phyloP scores from a whole-genome alignment of 2,888 invertebrate genomes.

The Nemoura dubitans region DNA sequence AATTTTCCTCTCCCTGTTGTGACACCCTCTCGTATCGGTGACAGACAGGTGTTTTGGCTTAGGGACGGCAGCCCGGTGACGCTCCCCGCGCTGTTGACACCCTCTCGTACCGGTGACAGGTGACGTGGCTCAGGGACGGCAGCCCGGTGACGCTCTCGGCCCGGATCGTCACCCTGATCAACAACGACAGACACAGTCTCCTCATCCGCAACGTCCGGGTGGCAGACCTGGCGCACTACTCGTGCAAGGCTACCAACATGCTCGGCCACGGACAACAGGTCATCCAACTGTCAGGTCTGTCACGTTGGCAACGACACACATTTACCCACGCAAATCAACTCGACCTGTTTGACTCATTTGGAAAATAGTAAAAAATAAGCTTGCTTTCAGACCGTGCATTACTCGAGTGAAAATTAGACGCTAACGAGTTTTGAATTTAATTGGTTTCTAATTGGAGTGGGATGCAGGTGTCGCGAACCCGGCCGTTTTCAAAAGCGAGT shows the following conservation, averaged over 20 bases:
- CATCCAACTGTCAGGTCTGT: slow-evolving; percentile 76
- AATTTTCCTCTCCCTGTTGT: too few relatives aligned
- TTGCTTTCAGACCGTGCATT: background rate
- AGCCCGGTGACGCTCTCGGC: slow-evolving; percentile 60
- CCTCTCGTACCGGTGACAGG: slow-evolving; percentile 52
- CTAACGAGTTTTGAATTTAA: background rate
- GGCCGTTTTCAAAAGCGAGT: slow-evolving; percentile 73
- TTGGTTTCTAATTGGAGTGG: background rate
- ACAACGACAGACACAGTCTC: slow-evolving; percentile 69
- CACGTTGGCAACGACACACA: background rate
- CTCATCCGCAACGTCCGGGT: slow-evolving; percentile 73
- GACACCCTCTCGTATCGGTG: background rate
- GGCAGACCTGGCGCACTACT: slow-evolving; percentile 79
- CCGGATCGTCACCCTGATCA: slow-evolving; percentile 44
- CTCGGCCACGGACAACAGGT: slow-evolving; percentile 75
- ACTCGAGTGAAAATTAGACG: background rate
- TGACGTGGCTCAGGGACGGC: slow-evolving; percentile 71
- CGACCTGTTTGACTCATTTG: too few relatives aligned
- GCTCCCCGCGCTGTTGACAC: background rate
- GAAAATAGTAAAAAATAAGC: background rate
- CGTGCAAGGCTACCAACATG: slow-evolving; percentile 79
- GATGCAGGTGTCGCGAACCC: slow-evolving; percentile 72
- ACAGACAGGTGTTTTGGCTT: slow-evolving; percentile 66
- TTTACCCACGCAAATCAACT: background rate
- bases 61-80: slow-evolving; percentile 68